Conservation (phyloP, 2,797 vertebrate genomes). For the Manis javanica region DNA sequence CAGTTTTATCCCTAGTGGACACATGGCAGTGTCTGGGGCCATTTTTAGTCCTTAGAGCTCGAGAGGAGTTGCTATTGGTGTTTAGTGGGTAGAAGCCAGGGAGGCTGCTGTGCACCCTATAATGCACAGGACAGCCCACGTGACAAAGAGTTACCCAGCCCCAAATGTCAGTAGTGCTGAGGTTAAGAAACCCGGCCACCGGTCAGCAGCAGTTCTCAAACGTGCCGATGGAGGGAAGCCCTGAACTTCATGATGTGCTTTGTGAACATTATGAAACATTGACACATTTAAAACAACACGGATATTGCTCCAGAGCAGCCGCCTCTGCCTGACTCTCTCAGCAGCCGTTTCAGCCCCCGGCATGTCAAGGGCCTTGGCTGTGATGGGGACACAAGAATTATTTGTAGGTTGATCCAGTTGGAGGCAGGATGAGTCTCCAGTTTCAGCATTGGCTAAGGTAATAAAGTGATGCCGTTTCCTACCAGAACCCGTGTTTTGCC, state of each 20-base stretch:
- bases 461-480: not conserved
- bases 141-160: not conserved
- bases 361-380: not conserved
- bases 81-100: not conserved
- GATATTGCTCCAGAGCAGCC: not conserved
- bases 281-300: not conserved
- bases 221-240: not conserved
- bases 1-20: not conserved
- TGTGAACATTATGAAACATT: not conserved
- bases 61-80: not conserved
- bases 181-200: not conserved
- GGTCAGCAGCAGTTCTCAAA: not conserved
- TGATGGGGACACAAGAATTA: not conserved
- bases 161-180: not conserved
- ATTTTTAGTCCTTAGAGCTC: not conserved
- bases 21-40: not conserved
- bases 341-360: not conserved
- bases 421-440: not conserved
- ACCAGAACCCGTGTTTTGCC: rapidly evolving
- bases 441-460: not conserved
- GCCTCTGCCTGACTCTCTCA: not conserved
- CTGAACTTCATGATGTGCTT: not conserved
- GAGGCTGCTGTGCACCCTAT: rapidly evolving
- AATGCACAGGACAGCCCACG: rapidly evolving
- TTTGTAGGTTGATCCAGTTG: not conserved